phyloP scores from a whole-genome alignment of 1,140 invertebrate genomes.

The Papilio machaon region DNA sequence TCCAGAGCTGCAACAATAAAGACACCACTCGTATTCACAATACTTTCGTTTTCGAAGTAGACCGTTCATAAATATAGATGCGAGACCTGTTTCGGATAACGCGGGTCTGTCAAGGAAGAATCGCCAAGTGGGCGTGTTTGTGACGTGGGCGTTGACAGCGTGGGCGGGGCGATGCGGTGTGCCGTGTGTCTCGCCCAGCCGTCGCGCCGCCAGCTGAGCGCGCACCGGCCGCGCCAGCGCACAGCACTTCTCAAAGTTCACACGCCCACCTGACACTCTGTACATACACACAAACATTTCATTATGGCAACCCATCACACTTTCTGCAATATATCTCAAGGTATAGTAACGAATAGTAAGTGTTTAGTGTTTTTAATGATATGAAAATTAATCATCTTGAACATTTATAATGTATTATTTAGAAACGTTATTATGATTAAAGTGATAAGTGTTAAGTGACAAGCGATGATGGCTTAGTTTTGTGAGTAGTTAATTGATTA shows the following conservation, averaged over 20 bases:
- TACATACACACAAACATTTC: background rate
- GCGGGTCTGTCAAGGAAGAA: constrained; percentile 70
- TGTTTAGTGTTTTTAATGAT: no score
- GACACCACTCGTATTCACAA: background rate
- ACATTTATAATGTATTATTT: no score
- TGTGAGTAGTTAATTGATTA: no score
- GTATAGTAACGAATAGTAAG: background rate
- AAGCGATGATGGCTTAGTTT: no score
- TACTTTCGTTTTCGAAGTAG: background rate
- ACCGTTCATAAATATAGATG: background rate
- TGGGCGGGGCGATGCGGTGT: constrained; percentile 41
- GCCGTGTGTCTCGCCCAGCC: constrained; percentile 54
- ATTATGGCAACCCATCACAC: background rate
- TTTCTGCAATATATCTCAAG: background rate
- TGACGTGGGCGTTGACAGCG: constrained; percentile 50
- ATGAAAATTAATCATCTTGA: no score
- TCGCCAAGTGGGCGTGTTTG: constrained; percentile 61
- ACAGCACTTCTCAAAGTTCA: constrained; percentile 77
- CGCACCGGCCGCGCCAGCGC: constrained; percentile 71
- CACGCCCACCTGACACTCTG: constrained; percentile 72
- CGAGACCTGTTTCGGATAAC: constrained; percentile 68
- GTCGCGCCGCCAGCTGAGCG: constrained; percentile 67
- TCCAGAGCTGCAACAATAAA: constrained; percentile 71
- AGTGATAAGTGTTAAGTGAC: no score
- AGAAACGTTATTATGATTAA: no score